Conservation (phyloP, 2,113 vertebrate genomes). For the Myotis brandtii region DNA sequence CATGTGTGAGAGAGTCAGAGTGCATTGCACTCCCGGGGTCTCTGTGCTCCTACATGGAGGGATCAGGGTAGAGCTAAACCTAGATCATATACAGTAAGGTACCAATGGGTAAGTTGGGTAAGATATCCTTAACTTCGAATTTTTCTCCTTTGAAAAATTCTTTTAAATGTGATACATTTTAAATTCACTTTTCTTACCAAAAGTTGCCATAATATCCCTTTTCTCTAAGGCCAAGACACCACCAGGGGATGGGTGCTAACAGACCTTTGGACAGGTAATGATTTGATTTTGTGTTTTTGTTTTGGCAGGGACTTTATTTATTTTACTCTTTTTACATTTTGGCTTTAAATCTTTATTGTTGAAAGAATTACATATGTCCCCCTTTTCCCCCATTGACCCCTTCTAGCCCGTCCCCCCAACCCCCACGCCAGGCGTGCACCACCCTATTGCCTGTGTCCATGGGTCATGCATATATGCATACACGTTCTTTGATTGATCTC, state of each 20-base stretch:
- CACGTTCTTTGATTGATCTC: too few species aligned
- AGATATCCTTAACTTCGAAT: background rate
- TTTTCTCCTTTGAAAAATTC: background rate
- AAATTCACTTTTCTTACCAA: background rate
- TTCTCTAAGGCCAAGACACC: background rate
- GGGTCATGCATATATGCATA: too few species aligned
- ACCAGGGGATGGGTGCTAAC: background rate
- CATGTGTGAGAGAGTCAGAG: background rate
- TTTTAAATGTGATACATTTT: background rate
- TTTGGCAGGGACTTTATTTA: too few species aligned
- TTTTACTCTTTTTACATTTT: too few species aligned
- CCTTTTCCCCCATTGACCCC: too few species aligned
- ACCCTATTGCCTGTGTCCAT: too few species aligned
- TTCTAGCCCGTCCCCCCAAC: too few species aligned
- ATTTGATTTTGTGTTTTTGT: background rate
- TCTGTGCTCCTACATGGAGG: too few species aligned
- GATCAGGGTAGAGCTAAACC: background rate
- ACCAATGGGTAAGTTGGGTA: background rate
- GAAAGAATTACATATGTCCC: too few species aligned
- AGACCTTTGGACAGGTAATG: background rate
- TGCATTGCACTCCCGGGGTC: accelerated
- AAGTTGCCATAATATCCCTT: background rate
- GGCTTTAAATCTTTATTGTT: too few species aligned
- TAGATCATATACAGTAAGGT: background rate
- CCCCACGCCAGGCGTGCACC: too few species aligned